Evolutionary conservation across 1,140 invertebrate species (phyloP).

Genomic region (Drosophila suzukii): DNA sequence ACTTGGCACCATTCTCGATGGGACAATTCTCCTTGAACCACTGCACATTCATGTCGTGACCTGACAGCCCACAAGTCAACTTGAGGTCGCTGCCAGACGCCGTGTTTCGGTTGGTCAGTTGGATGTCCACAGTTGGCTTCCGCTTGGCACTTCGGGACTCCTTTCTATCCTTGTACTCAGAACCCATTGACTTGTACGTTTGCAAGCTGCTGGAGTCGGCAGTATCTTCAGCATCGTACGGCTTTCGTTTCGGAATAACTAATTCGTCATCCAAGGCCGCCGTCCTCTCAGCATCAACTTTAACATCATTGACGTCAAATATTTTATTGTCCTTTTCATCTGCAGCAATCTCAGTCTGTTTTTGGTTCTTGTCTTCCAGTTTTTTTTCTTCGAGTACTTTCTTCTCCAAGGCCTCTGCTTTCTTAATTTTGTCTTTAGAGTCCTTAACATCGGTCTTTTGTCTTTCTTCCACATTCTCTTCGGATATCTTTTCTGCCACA

Average conservation of each 20-base stretch:
- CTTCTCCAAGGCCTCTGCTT: background rate
- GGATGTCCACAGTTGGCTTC: conserved; percentile 92
- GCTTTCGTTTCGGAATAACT: background rate
- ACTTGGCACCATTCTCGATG: conserved; percentile 70
- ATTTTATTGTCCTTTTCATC: background rate
- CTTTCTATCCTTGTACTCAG: conserved; percentile 71
- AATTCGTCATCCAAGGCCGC: background rate
- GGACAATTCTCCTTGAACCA: conserved; percentile 92
- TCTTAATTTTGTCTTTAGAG: background rate
- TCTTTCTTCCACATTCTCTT: conserved; percentile 16
- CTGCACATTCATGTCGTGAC: conserved; percentile 90
- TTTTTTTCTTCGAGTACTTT: conserved; percentile 16
- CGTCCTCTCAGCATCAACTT: background rate
- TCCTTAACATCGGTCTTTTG: conserved; percentile 35
- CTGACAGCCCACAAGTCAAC: conserved; percentile 93
- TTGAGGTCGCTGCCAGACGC: conserved; percentile 90
- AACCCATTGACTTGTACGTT: conserved; percentile 52
- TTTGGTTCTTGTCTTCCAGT: background rate
- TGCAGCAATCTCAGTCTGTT: background rate
- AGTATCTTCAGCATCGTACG: background rate
- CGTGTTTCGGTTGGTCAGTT: conserved; percentile 91
- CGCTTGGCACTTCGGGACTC: conserved; percentile 85
- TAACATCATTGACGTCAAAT: background rate
- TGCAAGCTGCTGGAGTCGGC: conserved; percentile 29
- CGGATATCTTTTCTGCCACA: background rate